Evolutionary conservation across 1,140 invertebrate genomes (phyloP).

Genomic region (Brevipalpus yothersi): DNA sequence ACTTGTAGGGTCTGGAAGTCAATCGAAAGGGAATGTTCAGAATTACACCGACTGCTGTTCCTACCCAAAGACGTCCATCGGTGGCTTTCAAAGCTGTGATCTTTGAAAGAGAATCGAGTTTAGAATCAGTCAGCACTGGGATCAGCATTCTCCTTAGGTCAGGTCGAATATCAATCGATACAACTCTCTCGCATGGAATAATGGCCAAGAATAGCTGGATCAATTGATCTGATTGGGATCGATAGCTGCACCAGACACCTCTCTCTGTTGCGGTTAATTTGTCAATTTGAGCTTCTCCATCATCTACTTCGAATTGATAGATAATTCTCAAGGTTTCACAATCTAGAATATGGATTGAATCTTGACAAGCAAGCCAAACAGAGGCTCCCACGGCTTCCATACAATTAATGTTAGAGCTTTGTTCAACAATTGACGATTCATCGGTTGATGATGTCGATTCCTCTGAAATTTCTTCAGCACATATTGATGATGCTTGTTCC

Average conservation of each 20-base stretch:
- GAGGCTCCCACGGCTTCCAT: conserved; percentile 59
- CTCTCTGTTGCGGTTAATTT: no score
- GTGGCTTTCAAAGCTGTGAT: conserved; percentile 86
- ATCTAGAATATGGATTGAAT: conserved; percentile 79
- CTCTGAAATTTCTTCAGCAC: neutral
- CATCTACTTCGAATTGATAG: no score
- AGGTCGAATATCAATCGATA: conserved; percentile 91
- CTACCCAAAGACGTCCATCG: conserved; percentile 68
- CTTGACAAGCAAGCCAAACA: conserved; percentile 92
- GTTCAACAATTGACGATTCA: neutral
- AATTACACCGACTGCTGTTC: conserved; percentile 87
- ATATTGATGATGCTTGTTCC: neutral
- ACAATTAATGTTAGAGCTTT: conserved; percentile 32
- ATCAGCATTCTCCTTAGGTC: conserved; percentile 96
- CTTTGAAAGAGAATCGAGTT: conserved; percentile 79
- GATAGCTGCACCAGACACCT: no score
- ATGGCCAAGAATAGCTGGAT: conserved; percentile 71
- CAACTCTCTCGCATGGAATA: conserved; percentile 81
- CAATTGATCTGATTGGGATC: conserved; percentile 91
- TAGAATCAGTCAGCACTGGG: no score
- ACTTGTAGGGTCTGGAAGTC: no score
- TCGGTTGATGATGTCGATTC: neutral
- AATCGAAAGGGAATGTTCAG: conserved; percentile 31
- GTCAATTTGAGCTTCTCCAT: no score
- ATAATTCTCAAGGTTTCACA: no score